Evolutionary conservation across 2,888 invertebrate species (phyloP), one percentile per base, ranked within the genome.

Genomic region (Euplagia quadripunctaria): DNA sequence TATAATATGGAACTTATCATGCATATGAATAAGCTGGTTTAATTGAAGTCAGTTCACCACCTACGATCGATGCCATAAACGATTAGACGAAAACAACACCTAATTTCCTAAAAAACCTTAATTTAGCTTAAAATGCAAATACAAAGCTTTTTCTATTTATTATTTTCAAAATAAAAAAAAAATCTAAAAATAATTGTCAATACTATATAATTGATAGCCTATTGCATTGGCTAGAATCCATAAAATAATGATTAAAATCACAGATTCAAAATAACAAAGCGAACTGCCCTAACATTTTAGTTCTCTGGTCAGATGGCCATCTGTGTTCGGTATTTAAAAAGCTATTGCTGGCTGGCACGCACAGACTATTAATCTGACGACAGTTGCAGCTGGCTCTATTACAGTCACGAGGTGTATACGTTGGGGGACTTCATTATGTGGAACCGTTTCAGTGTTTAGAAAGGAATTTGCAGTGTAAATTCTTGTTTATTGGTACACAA

Each of bases 381-480:
- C 92, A 91, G 90, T 87, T 92, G 92, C 87, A 82, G 75, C 77
- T 46, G 71, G 85, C 86, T 90, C 88, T 85, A 90, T 90, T 87
- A 88, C 84, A 82, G 68, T 77, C 79, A 74, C 78, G 79, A 86
- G 81, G 83, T 85, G 85, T 80, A 66, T 66, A 74, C 69, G 69
- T 55, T 79, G 79, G 79, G 81, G 75, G 76, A 77, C 76, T 84
- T 82, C 83, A 88, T 88, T 86, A 87, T 81, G 80, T 79, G 17
- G 52, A 52, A 68, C 49, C 20, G 49, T 49, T 58, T 64, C 20
- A 46, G 49, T 31, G 68, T 12, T 46, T 55, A 41, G 14, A 20
- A 61, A 51, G 7, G 43, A 42, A 52, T 72, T 72, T 52, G 42
- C 8, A 51, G 63, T 17, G 4, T 41, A 12, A 31, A 31, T 14